Percentiles rank a stretch among this genome's conserved stretches.
These are phyloP conservation scores for Neodiprion lecontei DNA, from an alignment of 1,140 invertebrate genomes.

Conservation along the genomic window DNA sequence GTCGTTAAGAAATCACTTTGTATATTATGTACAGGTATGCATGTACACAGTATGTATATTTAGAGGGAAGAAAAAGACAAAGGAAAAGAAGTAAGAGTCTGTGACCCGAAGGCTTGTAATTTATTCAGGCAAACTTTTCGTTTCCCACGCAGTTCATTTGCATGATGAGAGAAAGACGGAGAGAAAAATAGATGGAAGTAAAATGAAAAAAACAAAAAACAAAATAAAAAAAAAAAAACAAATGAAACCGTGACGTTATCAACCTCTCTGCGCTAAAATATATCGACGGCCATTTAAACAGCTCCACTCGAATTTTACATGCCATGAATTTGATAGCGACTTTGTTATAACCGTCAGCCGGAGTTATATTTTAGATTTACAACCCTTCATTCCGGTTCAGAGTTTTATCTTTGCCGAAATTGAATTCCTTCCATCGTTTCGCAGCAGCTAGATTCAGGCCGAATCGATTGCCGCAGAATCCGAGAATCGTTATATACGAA, in stretches of 20 bases:
- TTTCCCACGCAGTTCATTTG: constrained; percentile 1
- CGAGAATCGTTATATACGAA: too few relatives aligned
- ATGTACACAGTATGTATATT: constrained; percentile 22
- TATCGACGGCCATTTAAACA: background rate
- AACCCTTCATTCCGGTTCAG: too few relatives aligned
- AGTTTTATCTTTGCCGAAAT: too few relatives aligned
- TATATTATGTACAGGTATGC: constrained; percentile 43
- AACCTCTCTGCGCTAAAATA: background rate
- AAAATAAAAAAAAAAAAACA: background rate
- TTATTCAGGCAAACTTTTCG: background rate
- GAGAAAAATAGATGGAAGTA: too few relatives aligned
- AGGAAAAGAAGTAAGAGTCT: background rate
- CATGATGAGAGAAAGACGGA: background rate
- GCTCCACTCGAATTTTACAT: background rate
- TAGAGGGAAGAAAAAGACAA: constrained; percentile 5
- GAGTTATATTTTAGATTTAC: too few relatives aligned
- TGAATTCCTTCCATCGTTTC: too few relatives aligned
- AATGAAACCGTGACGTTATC: background rate
- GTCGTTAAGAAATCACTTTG: constrained; percentile 39
- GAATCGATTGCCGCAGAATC: too few relatives aligned
- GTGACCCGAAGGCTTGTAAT: background rate
- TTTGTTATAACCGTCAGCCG: too few relatives aligned
- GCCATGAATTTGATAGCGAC: too few relatives aligned
- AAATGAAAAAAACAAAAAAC: too few relatives aligned
- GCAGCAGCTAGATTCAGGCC: too few relatives aligned